Evolutionary conservation across 1,140 invertebrate genomes (phyloP).

Genomic region (Megalopta genalis): DNA sequence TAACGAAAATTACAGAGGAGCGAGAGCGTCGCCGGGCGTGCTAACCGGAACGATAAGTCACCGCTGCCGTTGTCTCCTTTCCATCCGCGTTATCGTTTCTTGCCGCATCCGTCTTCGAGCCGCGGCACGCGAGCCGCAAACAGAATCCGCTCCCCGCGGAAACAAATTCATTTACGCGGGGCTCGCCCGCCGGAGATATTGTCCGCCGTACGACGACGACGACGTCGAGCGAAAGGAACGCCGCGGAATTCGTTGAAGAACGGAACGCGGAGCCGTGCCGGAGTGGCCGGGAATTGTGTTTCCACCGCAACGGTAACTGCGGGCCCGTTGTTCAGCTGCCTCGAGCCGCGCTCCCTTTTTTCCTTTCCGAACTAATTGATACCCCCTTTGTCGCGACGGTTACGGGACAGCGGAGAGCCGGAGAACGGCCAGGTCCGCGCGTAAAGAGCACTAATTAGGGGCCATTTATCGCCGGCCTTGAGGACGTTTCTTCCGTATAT

Average conservation of each 20-base stretch:
- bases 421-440: slow-evolving; percentile 27
- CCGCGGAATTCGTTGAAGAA: not conserved
- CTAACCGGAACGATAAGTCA: slow-evolving; percentile 30
- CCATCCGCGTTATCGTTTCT: slow-evolving; percentile 15
- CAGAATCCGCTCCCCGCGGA: not conserved
- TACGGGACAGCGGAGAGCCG: not conserved
- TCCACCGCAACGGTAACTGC: slow-evolving; percentile 12
- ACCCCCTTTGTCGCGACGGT: slow-evolving; percentile 43
- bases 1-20: slow-evolving; percentile 31
- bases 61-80: slow-evolving; percentile 18
- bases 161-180: slow-evolving; percentile 41
- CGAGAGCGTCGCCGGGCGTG: not conserved
- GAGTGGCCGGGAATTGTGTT: slow-evolving; percentile 15
- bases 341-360: slow-evolving; percentile 13
- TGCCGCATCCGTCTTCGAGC: not conserved
- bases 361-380: slow-evolving; percentile 55
- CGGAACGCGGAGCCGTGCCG: not conserved
- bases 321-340: slow-evolving; percentile 40
- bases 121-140: no score
- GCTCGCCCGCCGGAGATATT: slow-evolving; percentile 10
- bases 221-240: not conserved
- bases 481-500: slow-evolving; percentile 61
- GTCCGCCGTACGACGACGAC: not conserved
- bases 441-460: slow-evolving; percentile 58
- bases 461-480: slow-evolving; percentile 64